phyloP scores from a whole-genome alignment of 1,140 invertebrate genomes.

The Micrasema longulum region DNA sequence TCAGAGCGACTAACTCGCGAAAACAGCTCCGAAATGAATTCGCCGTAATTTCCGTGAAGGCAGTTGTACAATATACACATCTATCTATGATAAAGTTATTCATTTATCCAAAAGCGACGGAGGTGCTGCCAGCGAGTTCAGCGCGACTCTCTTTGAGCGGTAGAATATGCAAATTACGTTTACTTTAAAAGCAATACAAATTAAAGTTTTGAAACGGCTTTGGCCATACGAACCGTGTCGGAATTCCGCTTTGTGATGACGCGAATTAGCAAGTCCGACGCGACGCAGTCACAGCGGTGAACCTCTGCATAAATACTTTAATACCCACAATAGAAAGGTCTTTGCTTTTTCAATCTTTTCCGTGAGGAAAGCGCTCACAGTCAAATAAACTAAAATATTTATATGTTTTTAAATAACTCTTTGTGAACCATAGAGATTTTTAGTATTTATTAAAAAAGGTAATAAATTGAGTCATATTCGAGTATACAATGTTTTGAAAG shows the following conservation, averaged over 20 bases:
- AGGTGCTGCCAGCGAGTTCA: neutral
- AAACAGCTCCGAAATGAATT: no score
- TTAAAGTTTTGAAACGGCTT: conserved; percentile 28
- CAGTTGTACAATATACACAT: no score
- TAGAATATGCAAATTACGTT: conserved; percentile 31
- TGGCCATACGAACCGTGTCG: conserved; percentile 14
- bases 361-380: no score
- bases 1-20: no score
- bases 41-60: no score
- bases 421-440: no score
- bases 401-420: no score
- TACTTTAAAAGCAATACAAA: conserved; percentile 38
- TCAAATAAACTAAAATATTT: no score
- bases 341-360: neutral
- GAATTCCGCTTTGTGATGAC: conserved; percentile 16
- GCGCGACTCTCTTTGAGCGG: conserved; percentile 9
- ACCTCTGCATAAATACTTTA: neutral
- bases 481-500: no score
- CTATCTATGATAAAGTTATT: conserved; percentile 1
- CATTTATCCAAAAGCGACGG: neutral
- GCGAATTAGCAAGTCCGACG: conserved; percentile 6
- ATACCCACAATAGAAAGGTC: neutral
- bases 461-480: no score
- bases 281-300: neutral
- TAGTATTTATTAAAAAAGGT: no score